Conservation (phyloP, 2,797 vertebrate species). For the Sciurus carolinensis region DNA sequence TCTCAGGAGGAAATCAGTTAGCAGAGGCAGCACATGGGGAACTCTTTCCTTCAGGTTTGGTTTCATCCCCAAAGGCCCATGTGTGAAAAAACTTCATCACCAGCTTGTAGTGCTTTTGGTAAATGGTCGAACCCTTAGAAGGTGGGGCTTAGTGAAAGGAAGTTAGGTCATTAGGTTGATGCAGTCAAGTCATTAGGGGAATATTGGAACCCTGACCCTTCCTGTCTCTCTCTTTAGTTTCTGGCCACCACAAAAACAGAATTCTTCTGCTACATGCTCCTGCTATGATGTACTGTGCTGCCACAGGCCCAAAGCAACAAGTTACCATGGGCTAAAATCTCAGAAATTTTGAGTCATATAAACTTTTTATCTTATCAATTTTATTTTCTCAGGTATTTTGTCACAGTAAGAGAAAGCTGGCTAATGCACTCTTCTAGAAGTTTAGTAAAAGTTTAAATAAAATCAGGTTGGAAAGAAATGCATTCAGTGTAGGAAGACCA, state of each 20-base stretch:
- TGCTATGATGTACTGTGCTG: no score
- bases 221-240: not conserved
- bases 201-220: not conserved
- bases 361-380: not conserved
- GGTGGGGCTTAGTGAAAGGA: not conserved
- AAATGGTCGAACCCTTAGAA: not conserved
- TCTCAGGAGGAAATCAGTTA: not conserved
- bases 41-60: not conserved
- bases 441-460: no score
- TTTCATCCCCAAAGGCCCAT: no score
- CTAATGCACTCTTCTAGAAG: not conserved
- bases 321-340: not conserved
- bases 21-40: not conserved
- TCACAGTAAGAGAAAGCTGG: not conserved
- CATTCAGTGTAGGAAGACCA: not conserved
- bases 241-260: not conserved
- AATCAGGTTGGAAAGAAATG: rapidly evolving
- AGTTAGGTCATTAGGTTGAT: not conserved
- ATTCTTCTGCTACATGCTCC: not conserved
- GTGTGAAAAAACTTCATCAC: not conserved
- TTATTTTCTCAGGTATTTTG: not conserved
- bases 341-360: not conserved
- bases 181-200: not conserved
- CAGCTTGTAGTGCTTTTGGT: not conserved
- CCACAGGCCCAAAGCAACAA: not conserved